Conservation (phyloP, 2,113 vertebrate species). For the Elachura formosa region DNA sequence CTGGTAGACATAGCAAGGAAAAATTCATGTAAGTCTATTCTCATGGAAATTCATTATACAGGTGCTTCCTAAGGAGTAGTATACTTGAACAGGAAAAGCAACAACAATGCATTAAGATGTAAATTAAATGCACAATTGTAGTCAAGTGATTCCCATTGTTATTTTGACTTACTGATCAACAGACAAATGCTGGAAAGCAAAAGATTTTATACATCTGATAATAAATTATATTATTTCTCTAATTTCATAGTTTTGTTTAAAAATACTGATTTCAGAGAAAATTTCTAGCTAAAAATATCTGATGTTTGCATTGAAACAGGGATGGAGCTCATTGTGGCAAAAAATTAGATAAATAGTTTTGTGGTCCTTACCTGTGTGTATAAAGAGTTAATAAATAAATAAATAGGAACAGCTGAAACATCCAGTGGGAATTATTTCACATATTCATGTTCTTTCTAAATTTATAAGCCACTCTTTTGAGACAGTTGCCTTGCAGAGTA, state of each 20-base stretch:
- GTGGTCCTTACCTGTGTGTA: background rate
- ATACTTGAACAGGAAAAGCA: slow-evolving; percentile 7
- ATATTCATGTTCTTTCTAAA: background rate
- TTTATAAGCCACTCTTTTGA: background rate
- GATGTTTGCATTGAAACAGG: slow-evolving; percentile 1
- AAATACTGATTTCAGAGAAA: slow-evolving; percentile 16
- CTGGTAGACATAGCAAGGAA: background rate
- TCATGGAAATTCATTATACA: background rate
- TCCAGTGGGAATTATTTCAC: background rate
- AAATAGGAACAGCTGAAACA: background rate
- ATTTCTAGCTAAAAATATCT: slow-evolving; percentile 7
- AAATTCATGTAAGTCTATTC: background rate
- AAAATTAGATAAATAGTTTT: background rate
- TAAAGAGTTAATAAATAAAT: background rate
- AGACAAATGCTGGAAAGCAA: background rate
- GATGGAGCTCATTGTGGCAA: background rate
- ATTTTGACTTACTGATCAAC: background rate
- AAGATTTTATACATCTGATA: background rate
- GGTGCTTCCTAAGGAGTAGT: background rate
- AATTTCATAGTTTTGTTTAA: background rate
- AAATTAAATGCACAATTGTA: slow-evolving; percentile 10
- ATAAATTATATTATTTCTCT: slow-evolving; percentile 13
- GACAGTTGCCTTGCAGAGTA: background rate
- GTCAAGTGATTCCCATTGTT: background rate
- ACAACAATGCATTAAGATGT: slow-evolving; percentile 6